Base-by-base conservation (phyloP, 1,140 invertebrate species). In the Babylonia areolata region DNA sequence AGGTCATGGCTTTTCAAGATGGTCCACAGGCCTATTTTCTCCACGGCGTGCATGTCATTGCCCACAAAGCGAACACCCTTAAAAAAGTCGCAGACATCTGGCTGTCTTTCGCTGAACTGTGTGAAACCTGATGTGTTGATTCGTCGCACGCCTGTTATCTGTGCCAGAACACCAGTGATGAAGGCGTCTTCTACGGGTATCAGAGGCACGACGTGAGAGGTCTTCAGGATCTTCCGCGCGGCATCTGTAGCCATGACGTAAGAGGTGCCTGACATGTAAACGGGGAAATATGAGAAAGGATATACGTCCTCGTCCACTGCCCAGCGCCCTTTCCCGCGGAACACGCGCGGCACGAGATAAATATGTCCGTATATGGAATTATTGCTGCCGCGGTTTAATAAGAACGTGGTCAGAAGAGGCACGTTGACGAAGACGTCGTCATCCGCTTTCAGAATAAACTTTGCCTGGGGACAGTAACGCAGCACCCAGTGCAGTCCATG, bases 361-460 rank as follows among this genome's bases (percentile, higher is more conserved):
- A 88, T 84, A 54, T 86, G 51, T 37, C 88, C 88, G 35, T 86
- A 86, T 3, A 87, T 40, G 0, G 81, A 75, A 75, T 87, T 85
- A 3, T 85, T 64, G 51, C 80, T 73, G 80, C 84, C 83, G 23
- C 78, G 84, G 58, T 83, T 84, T 3, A 64, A 82, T n/a, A 93
- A 51, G 31, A 90, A 85, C 12, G 88, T 77, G 20, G 90, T 39
- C 5, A 93, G 84, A 33, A 89, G 87, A 6, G 91, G 91, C 33
- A 92, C 75, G 86, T 96, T 94, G 3, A 95, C 91, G 89, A 95
- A 95, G 82, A 95, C 94, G 88, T 96, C 95, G 78, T 95, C 95
- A 88, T 96, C 95, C 2, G 93, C 93, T 90, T 95, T 95, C 69
- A 95, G 86, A 33, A 95, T 87, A 86, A 91, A 94, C 85, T 86